These are phyloP conservation scores for Heterodera schachtii DNA, from an alignment of 1,140 invertebrate species.

Conservation along the genomic window DNA sequence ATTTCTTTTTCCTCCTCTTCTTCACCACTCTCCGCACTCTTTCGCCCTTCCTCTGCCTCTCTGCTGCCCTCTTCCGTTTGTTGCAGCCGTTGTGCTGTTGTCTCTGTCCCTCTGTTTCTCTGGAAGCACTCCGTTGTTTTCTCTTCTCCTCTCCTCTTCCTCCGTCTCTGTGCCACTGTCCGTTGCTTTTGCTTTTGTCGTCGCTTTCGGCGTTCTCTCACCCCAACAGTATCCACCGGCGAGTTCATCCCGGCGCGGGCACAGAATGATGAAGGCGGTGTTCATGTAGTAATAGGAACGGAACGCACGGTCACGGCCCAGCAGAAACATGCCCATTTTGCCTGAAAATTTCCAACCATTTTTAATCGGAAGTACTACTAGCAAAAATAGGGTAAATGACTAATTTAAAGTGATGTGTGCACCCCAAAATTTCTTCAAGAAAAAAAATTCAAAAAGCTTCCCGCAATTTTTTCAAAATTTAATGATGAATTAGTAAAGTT, in stretches of 20 bases:
- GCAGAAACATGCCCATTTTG: slow-evolving; percentile 35
- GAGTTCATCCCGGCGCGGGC: not conserved
- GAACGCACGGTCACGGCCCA: slow-evolving; percentile 38
- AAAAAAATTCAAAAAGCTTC: too few species aligned
- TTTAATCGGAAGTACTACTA: too few species aligned
- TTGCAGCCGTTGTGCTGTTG: not conserved
- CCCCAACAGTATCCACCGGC: slow-evolving; percentile 9
- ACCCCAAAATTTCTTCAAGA: too few species aligned
- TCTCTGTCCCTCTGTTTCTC: not conserved
- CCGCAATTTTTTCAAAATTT: too few species aligned
- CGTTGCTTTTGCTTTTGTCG: not conserved
- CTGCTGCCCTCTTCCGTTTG: not conserved
- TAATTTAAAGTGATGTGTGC: too few species aligned
- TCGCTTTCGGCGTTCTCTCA: slow-evolving; percentile 11
- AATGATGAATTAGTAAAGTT: too few species aligned
- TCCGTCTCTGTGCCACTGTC: not conserved
- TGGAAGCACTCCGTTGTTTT: not conserved
- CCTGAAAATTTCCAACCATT: slow-evolving; percentile 20
- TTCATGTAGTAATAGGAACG: slow-evolving; percentile 38
- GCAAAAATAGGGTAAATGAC: too few species aligned
- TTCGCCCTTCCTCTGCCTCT: slow-evolving; percentile 9
- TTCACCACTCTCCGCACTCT: not conserved
- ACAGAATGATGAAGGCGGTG: slow-evolving; percentile 15
- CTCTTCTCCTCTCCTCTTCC: not conserved
- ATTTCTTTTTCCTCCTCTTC: not conserved